A percentile compares a stretch with the other conserved stretches of the same genome.
Conservation (phyloP, 37 sponge, comb jelly and placozoan species). For the Crambe crambe region DNA sequence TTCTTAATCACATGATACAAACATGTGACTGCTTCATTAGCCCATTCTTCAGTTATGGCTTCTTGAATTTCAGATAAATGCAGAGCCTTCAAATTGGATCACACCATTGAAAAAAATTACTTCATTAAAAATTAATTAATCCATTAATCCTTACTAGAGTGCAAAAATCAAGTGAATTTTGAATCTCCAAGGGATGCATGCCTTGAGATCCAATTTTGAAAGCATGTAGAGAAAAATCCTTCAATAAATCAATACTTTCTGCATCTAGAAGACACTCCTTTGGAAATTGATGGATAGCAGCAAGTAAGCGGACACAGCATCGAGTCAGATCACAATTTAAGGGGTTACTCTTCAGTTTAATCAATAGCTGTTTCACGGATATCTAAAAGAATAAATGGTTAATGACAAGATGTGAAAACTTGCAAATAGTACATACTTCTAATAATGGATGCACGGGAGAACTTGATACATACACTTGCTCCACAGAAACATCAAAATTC, state of each 20-base stretch:
- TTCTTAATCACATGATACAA: background rate
- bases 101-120: background rate
- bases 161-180: constrained; percentile 38
- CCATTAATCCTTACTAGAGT: constrained; percentile 25
- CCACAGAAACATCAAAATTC: background rate
- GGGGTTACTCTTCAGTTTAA: background rate
- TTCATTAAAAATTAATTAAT: background rate
- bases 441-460: constrained; percentile 22
- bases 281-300: constrained; percentile 30
- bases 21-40: background rate
- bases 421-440: too few relatives aligned
- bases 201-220: background rate
- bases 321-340: background rate
- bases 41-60: constrained; percentile 20
- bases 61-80: constrained; percentile 1
- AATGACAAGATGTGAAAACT: background rate
- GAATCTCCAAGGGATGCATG: constrained; percentile 5
- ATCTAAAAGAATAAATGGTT: background rate
- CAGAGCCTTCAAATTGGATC: constrained; percentile 1
- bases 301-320: constrained; percentile 10
- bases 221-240: background rate
- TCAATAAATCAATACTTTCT: background rate
- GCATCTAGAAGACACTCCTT: background rate
- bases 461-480: background rate
- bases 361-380: constrained; percentile 10